Base-by-base conservation (phyloP, 1,140 invertebrate species). In the Gryllus bimaculatus region DNA sequence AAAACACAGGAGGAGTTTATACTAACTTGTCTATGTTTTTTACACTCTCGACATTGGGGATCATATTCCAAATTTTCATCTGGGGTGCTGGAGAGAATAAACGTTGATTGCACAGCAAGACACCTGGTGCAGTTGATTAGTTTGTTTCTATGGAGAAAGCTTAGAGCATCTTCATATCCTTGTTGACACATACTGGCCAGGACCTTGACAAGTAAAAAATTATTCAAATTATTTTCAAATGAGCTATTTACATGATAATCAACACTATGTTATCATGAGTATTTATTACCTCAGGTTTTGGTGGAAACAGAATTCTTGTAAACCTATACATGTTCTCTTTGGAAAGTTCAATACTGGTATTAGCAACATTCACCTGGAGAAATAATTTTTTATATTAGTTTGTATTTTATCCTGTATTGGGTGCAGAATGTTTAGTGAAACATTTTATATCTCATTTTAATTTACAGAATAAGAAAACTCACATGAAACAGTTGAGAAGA, bases 161-260 rank as follows among this genome's bases (percentile, higher is more conserved):
- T 90, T 0, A 99, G 88, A 0, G 96, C 95, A 86, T 99, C 98
- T 83, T 98, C 96, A 85, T 99, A 99, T 21, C 97, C 98, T 88
- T 99, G 97, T 83, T 97, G 95, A 85, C 97, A 99, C 91, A 99
- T 98, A 82, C 95, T 95, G 80, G 95, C 96, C 21, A 96, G 86
- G 80, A 89, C 84, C 89, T 90, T 80, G 47, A 86, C 74, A 85
- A 86, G 80, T 39, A 81, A 75, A 75, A 75, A 8, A 39, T 39
- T 39, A 39, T 39, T 39, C 26, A 39, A 39, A 39, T 39, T 39
- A 39, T 2, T 39, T 39, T 39, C 26, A 39, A 39, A 39, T 39
- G 26, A 39, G 26, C 5, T 39, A 39, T 2, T 39, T 39, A 39
- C 26, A 39, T 39, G 26, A 39, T 39, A 39, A 39, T 39, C 5